Evolutionary conservation across 1,140 invertebrate species (phyloP).

Genomic region (Lycorma delicatula): DNA sequence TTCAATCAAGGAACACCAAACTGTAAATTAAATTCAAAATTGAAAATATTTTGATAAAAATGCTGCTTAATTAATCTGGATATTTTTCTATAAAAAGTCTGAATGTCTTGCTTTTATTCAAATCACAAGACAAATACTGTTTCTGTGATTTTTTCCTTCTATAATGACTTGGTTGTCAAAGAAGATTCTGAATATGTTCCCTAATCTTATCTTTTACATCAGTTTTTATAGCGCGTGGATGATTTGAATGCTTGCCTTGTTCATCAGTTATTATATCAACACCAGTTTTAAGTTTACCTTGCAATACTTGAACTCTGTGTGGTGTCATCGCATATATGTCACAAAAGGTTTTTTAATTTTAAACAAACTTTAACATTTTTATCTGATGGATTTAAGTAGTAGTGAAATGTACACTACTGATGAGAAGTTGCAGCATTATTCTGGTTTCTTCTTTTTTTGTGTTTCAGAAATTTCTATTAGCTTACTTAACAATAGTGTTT

Average conservation of each 20-base stretch:
- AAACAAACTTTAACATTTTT: no score
- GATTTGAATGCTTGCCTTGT: slow-evolving; percentile 7
- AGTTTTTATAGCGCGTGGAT: slow-evolving; percentile 3
- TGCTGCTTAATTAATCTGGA: slow-evolving; percentile 4
- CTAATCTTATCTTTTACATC: background rate
- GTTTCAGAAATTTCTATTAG: no score
- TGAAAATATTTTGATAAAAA: slow-evolving; percentile 14
- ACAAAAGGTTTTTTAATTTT: no score
- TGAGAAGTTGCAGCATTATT: no score
- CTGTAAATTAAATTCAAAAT: slow-evolving; percentile 12
- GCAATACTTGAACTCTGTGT: slow-evolving; percentile 5
- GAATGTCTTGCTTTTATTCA: slow-evolving; percentile 2
- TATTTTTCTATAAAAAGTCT: slow-evolving; percentile 10
- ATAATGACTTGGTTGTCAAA: slow-evolving; percentile 8
- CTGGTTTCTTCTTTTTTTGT: no score
- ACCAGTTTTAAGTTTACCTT: slow-evolving; percentile 6
- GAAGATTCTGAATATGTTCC: slow-evolving; percentile 11
- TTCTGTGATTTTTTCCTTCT: slow-evolving; percentile 5
- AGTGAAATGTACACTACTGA: no score
- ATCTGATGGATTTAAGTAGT: no score
- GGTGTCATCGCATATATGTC: slow-evolving; percentile 8
- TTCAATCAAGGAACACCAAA: slow-evolving; percentile 13
- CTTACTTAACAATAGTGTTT: no score
- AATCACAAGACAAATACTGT: slow-evolving; percentile 2
- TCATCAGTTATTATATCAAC: background rate